Conservation (phyloP, 2,888 invertebrate genomes). For the Morpho achilles region DNA sequence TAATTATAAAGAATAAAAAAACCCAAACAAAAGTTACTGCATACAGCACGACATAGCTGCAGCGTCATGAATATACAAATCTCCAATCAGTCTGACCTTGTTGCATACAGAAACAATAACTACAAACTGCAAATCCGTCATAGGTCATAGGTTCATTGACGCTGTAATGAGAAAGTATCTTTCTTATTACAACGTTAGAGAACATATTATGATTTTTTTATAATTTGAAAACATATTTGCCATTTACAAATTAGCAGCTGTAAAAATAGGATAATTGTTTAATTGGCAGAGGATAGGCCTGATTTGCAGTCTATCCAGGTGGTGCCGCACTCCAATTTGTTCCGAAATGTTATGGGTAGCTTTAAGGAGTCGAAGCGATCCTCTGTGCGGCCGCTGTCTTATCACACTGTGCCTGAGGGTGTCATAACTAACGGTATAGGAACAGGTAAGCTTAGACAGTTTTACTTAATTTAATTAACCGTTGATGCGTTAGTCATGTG, state of each 20-base stretch:
- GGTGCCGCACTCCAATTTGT: constrained; percentile 39
- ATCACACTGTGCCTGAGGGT: constrained; percentile 42
- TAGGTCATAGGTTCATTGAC: neutral
- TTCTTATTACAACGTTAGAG: too few relatives aligned
- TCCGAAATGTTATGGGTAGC: constrained; percentile 43
- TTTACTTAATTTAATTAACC: too few relatives aligned
- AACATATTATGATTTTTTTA: too few relatives aligned
- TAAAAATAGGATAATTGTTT: constrained; percentile 19
- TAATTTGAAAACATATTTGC: too few relatives aligned
- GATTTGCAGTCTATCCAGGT: constrained; percentile 39
- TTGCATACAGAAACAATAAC: constrained; percentile 11
- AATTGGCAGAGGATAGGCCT: constrained; percentile 55
- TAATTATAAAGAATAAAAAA: constrained; percentile 2
- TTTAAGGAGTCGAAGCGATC: constrained; percentile 34
- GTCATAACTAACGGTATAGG: constrained; percentile 11
- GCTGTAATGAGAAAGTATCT: too few relatives aligned
- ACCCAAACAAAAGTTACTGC: constrained; percentile 11
- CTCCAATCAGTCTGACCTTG: constrained; percentile 14
- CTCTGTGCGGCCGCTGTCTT: constrained; percentile 51
- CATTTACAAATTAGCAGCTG: too few relatives aligned
- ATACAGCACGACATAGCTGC: constrained; percentile 11
- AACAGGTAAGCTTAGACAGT: constrained; percentile 13
- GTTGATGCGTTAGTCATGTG: too few relatives aligned
- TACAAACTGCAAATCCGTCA: neutral
- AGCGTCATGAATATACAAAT: constrained; percentile 13